Evolutionary conservation across 2,888 invertebrate genomes (phyloP).

Genomic region (Cinara cedri): DNA sequence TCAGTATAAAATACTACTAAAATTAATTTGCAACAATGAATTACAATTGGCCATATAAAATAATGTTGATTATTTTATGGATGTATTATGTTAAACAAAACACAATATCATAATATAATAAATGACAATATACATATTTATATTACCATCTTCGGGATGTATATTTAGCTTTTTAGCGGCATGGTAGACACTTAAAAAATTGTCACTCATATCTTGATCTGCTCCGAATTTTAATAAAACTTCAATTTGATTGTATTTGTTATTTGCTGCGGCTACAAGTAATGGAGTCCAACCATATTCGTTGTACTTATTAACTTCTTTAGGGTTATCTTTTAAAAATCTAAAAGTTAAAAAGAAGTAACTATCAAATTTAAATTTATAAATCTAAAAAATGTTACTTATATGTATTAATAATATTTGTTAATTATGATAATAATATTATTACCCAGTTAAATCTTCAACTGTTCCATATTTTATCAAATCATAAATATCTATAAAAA

Average conservation of each 20-base stretch:
- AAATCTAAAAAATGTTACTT: too few relatives aligned
- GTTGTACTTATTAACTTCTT: conserved; percentile 74
- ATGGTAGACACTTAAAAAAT: conserved; percentile 74
- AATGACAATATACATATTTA: neutral
- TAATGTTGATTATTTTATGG: too few relatives aligned
- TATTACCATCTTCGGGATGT: conserved; percentile 15
- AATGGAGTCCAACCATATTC: conserved; percentile 85
- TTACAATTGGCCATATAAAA: too few relatives aligned
- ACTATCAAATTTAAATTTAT: neutral
- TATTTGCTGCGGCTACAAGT: conserved; percentile 83
- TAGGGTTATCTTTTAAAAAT: conserved; percentile 40
- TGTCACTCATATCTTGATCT: conserved; percentile 76
- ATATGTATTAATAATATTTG: neutral
- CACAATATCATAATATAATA: too few relatives aligned
- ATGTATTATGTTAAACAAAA: too few relatives aligned
- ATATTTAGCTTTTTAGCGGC: conserved; percentile 70
- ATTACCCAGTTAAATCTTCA: conserved; percentile 31
- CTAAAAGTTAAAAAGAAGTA: neutral
- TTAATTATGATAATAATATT: neutral
- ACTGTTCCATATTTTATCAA: neutral
- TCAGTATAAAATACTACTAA: neutral
- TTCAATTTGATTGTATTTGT: conserved; percentile 69
- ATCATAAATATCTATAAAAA: conserved; percentile 35
- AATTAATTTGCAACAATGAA: neutral
- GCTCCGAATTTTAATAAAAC: conserved; percentile 76